Conservation (phyloP, 2,888 invertebrate genomes). For the Xylota sylvarum region DNA sequence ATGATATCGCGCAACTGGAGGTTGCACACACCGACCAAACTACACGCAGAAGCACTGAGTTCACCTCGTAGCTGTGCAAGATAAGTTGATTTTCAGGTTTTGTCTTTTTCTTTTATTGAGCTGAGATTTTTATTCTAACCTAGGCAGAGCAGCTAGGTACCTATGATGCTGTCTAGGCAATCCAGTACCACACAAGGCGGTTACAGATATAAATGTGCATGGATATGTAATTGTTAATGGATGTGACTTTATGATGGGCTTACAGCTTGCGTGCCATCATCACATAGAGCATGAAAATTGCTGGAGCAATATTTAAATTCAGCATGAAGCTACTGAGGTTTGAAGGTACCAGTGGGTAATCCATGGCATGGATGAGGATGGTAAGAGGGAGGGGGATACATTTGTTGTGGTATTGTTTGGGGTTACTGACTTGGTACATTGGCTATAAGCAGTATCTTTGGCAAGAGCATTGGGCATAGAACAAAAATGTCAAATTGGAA, state of each 20-base stretch:
- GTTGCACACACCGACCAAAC: conserved; percentile 49
- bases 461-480: too few relatives aligned
- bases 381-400: neutral
- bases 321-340: neutral
- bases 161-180: conserved; percentile 29
- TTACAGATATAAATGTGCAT: neutral
- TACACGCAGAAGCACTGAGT: conserved; percentile 30
- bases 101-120: conserved; percentile 4
- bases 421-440: too few relatives aligned
- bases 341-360: neutral
- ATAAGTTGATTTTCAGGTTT: conserved; percentile 72
- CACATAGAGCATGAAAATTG: neutral
- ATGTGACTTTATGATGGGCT: conserved; percentile 5
- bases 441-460: too few relatives aligned
- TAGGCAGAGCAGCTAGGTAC: neutral
- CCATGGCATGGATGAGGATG: neutral
- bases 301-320: neutral
- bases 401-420: too few relatives aligned
- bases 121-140: conserved; percentile 51
- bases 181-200: conserved; percentile 19
- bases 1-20: conserved; percentile 65
- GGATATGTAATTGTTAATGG: conserved; percentile 27
- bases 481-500: too few relatives aligned
- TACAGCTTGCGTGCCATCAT: conserved; percentile 19
- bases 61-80: conserved; percentile 48